Conservation (phyloP, 2,888 invertebrate species). For the Cotesia congregata region DNA sequence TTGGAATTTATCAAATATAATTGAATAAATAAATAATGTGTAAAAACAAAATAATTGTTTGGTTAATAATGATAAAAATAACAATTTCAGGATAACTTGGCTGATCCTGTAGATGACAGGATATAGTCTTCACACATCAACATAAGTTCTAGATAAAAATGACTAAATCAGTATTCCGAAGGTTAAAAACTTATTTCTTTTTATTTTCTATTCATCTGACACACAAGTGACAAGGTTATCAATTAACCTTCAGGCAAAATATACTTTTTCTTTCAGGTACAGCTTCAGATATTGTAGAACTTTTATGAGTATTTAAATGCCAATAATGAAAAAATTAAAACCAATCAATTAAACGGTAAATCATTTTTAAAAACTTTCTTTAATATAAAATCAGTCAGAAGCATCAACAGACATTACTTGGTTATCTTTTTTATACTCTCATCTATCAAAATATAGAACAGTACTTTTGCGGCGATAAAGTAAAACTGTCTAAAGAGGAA, state of each 20-base stretch:
- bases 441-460: too few species aligned
- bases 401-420: too few species aligned
- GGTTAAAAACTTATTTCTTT: not conserved
- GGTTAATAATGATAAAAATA: not conserved
- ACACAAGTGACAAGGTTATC: not conserved
- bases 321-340: not conserved
- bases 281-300: not conserved
- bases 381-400: not conserved
- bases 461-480: not conserved
- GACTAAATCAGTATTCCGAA: not conserved
- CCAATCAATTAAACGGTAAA: not conserved
- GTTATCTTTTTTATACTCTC: too few species aligned
- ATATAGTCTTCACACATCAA: not conserved
- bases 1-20: not conserved
- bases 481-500: not conserved
- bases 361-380: not conserved
- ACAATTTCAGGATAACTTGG: not conserved
- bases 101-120: not conserved
- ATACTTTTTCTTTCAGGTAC: not conserved
- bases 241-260: not conserved
- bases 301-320: not conserved
- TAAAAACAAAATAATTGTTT: not conserved
- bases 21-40: not conserved
- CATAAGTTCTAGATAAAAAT: not conserved
- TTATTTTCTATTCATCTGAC: not conserved